Percentiles rank a stretch among this genome's conserved stretches.
These are phyloP conservation scores for Prunella strophiata DNA, from an alignment of 2,797 vertebrate species.

Conservation along the genomic window DNA sequence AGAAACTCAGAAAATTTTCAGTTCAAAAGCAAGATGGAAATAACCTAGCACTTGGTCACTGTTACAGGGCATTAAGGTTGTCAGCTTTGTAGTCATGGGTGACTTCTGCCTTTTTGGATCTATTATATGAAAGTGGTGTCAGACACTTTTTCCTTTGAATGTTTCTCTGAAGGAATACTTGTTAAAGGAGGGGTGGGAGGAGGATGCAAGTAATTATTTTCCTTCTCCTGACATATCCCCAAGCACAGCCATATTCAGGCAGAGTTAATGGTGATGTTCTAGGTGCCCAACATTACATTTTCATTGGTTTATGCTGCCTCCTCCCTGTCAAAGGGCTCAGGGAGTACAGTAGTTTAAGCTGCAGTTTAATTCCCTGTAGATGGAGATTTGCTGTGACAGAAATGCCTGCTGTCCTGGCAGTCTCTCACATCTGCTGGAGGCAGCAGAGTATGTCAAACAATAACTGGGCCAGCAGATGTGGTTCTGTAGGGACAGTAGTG, in stretches of 20 bases:
- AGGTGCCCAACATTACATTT: neutral
- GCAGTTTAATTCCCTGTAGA: conserved; percentile 39
- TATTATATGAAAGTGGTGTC: neutral
- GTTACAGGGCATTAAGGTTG: neutral
- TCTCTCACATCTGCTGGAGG: conserved; percentile 46
- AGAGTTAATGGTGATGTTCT: neutral
- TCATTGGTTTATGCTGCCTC: neutral
- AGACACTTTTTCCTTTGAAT: neutral
- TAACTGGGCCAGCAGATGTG: conserved; percentile 63
- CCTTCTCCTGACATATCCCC: neutral
- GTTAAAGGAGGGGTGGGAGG: neutral
- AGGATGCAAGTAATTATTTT: neutral
- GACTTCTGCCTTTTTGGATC: neutral
- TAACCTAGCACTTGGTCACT: neutral
- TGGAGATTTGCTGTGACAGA: conserved; percentile 46
- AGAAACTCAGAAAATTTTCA: neutral
- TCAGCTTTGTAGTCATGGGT: neutral
- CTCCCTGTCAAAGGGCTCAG: neutral
- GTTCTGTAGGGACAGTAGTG: conserved; percentile 61
- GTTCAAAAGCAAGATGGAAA: neutral
- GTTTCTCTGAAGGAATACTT: neutral
- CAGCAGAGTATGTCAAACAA: conserved; percentile 1
- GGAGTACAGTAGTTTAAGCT: neutral
- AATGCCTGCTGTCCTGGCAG: conserved; percentile 41
- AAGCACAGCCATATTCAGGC: neutral